A percentile compares a stretch with the other conserved stretches of the same genome.
phyloP scores from a whole-genome alignment of 2,113 vertebrate genomes.

The Cairina moschata region DNA sequence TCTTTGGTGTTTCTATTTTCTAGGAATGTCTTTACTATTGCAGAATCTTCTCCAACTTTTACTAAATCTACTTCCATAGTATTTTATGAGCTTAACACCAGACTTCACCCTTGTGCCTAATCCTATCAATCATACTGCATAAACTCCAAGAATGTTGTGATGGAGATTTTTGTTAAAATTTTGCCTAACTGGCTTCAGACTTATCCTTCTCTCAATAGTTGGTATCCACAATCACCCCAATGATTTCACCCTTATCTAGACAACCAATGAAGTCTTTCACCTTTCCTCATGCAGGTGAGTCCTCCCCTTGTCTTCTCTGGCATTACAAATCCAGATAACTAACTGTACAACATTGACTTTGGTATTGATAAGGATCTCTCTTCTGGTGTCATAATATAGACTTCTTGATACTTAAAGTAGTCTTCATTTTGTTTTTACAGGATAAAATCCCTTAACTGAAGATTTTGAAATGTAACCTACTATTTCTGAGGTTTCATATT shows the following conservation, averaged over 20 bases:
- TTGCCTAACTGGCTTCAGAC: not conserved
- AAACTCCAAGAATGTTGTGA: not conserved
- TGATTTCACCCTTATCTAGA: not conserved
- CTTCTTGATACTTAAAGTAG: not conserved
- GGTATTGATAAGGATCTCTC: not conserved
- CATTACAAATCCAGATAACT: not conserved
- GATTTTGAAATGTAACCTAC: not conserved
- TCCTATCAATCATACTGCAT: not conserved
- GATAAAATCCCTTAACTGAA: not conserved
- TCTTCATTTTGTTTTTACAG: not conserved
- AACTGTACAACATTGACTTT: not conserved
- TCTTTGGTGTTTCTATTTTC: not conserved
- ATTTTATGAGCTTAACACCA: not conserved
- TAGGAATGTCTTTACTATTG: not conserved
- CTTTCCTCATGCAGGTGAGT: not conserved
- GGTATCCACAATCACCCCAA: not conserved
- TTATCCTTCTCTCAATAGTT: not conserved
- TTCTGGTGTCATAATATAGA: not conserved
- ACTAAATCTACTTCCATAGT: not conserved
- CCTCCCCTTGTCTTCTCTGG: not conserved
- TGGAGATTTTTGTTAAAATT: not conserved
- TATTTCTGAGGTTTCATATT: not conserved
- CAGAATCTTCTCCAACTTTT: not conserved
- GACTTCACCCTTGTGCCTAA: not conserved
- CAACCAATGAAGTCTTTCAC: not conserved